Evolutionary conservation across 2,797 vertebrate genomes (phyloP).

Genomic region (Pelochelys cantorii): DNA sequence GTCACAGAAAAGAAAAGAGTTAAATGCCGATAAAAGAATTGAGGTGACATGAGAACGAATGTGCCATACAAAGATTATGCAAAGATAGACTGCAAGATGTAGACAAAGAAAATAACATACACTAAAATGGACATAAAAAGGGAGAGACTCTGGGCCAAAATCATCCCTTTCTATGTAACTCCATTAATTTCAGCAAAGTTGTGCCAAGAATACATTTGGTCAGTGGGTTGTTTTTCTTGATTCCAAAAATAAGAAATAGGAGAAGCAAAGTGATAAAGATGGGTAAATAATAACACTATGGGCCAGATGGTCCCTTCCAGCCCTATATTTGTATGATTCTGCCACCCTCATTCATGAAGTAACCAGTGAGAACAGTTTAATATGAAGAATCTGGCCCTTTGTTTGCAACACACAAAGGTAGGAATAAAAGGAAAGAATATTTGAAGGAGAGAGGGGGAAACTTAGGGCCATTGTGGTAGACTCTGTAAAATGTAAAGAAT

Average conservation of each 20-base stretch:
- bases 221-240: too few relatives aligned
- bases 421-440: background rate
- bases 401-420: background rate
- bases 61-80: background rate
- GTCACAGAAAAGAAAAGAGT: conserved; percentile 7
- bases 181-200: background rate
- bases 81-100: background rate
- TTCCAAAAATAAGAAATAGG: background rate
- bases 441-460: background rate
- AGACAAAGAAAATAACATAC: background rate
- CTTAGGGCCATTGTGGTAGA: background rate
- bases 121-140: background rate
- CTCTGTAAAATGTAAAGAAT: background rate
- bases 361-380: background rate
- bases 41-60: background rate
- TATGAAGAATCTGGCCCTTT: background rate
- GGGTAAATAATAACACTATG: background rate
- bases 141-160: background rate
- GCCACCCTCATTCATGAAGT: background rate
- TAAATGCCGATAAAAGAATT: background rate
- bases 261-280: background rate
- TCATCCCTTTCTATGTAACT: background rate
- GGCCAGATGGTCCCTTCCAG: background rate
- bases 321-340: background rate
- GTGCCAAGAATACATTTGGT: background rate